phyloP scores from a whole-genome alignment of 2,888 invertebrate genomes.

The Thecophora atra region DNA sequence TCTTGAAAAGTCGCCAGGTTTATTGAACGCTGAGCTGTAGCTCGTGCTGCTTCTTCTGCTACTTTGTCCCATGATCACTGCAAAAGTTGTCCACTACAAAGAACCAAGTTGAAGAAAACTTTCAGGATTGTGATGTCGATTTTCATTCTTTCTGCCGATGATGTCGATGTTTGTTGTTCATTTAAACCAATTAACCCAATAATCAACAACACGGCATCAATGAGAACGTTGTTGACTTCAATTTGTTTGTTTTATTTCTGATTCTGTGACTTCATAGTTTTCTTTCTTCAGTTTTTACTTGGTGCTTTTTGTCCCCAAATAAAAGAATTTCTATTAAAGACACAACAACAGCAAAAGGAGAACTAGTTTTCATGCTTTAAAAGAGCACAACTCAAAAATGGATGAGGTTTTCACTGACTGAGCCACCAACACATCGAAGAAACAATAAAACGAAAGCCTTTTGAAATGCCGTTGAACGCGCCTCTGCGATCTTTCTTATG shows the following conservation, averaged over 20 bases:
- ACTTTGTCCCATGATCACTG: neutral
- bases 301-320: neutral
- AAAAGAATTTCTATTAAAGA: slow-evolving; percentile 9
- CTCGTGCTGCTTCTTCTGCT: neutral
- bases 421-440: slow-evolving; percentile 5
- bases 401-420: neutral
- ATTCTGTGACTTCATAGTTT: neutral
- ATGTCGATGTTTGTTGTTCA: neutral
- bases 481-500: neutral
- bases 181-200: slow-evolving; percentile 60
- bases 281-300: neutral
- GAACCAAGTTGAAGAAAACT: neutral
- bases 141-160: neutral
- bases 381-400: neutral
- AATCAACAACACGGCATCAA: slow-evolving; percentile 10
- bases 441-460: slow-evolving; percentile 27
- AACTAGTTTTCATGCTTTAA: neutral
- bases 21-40: neutral
- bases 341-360: no score
- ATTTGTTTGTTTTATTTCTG: no score
- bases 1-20: neutral
- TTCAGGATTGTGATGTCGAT: neutral
- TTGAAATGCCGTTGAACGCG: slow-evolving; percentile 1
- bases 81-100: neutral
- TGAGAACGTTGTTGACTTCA: neutral